Base-by-base conservation (phyloP, 2,888 invertebrate species). In the Dynastes tityus region DNA sequence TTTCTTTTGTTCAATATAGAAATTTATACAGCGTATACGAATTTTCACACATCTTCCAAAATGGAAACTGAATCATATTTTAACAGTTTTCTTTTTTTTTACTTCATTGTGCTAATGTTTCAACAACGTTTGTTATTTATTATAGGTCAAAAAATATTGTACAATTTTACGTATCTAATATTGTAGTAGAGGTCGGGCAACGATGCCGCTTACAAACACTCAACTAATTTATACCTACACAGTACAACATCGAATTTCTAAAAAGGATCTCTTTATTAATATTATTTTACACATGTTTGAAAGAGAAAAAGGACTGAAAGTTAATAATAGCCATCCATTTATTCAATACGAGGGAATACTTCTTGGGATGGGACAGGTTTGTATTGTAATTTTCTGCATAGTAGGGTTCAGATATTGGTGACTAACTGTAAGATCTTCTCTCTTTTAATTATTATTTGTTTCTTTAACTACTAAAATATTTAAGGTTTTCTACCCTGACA, bases 401-500 rank as follows among this genome's bases (percentile, higher is more conserved):
- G 45, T 45, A 45, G 16, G 29, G 58, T 58, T 73, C 53, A 58
- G 73, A 58, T 40, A 58, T 16, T 73, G 51, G n/a, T 70, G 70
- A 70, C 70, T 70, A 70, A 67, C 49, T 67, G 51, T 51, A 68
- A 63, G 45, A 61, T 74, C 73, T 74, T 74, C 63, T 74, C 73
- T 74, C 73, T 61, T 74, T 74, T 74, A 53, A 68, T 74, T 61
- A 71, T 55, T 71, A 74, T 74, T 74, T 74, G 63, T 74, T 74
- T 55, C 45, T 74, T 74, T 74, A 74, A 82, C 84, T 87, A 86
- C 85, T 86, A 85, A 85, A 86, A 83, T 85, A 85, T 85, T 86
- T 82, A 82, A 85, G 85, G 85, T 87, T 87, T 88, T 91, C 92
- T 92, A 95, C 94, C 95, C 95, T 95, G 94, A 94, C 94, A 94